Base-by-base conservation (phyloP, 2,113 vertebrate species). In the Cyanoramphus novaezelandiae region DNA sequence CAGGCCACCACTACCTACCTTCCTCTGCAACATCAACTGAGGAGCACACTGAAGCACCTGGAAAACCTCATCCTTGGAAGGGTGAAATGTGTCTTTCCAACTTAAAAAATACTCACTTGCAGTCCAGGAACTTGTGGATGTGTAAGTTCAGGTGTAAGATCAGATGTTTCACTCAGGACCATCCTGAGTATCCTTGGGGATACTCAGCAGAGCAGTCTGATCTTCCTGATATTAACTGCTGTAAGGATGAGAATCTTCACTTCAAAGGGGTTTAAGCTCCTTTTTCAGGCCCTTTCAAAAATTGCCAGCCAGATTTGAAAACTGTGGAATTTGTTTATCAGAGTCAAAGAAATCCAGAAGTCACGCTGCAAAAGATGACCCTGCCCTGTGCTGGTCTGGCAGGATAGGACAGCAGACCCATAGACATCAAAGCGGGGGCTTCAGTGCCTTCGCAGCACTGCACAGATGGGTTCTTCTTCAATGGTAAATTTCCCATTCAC, bases 371-470 rank as follows among this genome's bases (percentile, higher is more conserved):
- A n/a, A 55, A 65, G 49, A 53, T 8, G 59, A 28, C 5, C 28
- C 37, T 50, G 17, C 17, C 24, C 24, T 41, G 4, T 55, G n/a
- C 50, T 39, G 19, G 37, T 6, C 39, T 28, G 35, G 21, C 9
- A 4, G 44, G 27, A 74, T 64, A 88, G 37, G 37, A 63, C 53
- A 84, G 44, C 35, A 91, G n/a, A 70, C 2, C 11, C 41, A 41
- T 0, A 52, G 68, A 43, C 19, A 46, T 31, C 46, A n/a, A 0
- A 0, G 13, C 44, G 46, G 4, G 17, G 13, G 8, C 65, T 71
- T 91, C 70, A 50, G 10, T 59, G 55, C 37, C 24, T 9, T 65
- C 77, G 31, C 6, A 31, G 31, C 47, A 41, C 12, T 60, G 59
- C 41, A 50, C 29, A 29, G 53, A 39, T 14, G 17, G 15, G 29